Base-by-base conservation (phyloP, 1,140 invertebrate species). In the Ips typographus region DNA sequence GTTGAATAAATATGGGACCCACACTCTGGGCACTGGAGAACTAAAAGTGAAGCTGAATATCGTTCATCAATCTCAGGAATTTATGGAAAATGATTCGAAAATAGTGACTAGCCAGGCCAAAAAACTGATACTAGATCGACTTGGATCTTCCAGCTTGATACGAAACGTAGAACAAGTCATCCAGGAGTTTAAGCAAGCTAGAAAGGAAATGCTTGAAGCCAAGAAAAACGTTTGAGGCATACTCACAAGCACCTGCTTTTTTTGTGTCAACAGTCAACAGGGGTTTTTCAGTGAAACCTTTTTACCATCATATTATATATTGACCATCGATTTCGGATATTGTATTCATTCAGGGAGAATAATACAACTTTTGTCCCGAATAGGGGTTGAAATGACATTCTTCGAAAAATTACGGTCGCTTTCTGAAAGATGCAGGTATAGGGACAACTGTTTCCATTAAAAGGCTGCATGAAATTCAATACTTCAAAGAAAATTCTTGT, bases 111-210 rank as follows among this genome's bases (percentile, higher is more conserved):
- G 66, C 22, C 40, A 44, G 42, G 40, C 59, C 44, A 5, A 64
- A 74, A 70, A 38, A 58, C 55, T 55, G 7, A 73, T 77, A 68
- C 71, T 74, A 22, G 74, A 77, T 39, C 76, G 72, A 58, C 62
- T 79, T 8, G 71, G 71, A 7, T 72, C 72, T 53, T 77, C 74
- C 0, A 66, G 65, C 51, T 62, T 79, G 51, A 70, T 77, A n/a
- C 77, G 77, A 71, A 79, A 74, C 52, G 76, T 78, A 5, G 73
- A 79, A 57, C 69, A 77, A 66, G 77, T 79, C 4, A 56, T 78
- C 39, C 57, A 74, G 65, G 77, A 77, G 7, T 79, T 79, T 52
- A 77, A 75, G 64, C 68, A 57, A 3, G 77, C 78, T 2, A 72
- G 74, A 65, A 75, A 71, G 62, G 76, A 77, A 52, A 76, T 78